Evolutionary conservation across 2,797 vertebrate genomes (phyloP).

Genomic region (Mormyrus proboscirostris): DNA sequence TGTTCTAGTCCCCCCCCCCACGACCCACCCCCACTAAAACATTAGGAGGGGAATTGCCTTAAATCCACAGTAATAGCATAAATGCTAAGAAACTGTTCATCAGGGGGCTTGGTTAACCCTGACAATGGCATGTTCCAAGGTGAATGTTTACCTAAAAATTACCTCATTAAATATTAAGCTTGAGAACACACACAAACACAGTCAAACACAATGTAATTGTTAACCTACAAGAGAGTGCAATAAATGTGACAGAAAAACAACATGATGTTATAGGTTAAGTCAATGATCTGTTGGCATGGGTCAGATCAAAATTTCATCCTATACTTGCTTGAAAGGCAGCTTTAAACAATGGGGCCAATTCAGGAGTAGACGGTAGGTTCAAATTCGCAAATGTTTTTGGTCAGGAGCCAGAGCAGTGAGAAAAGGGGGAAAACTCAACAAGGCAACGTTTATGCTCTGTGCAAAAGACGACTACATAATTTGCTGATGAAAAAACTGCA

Average conservation of each 20-base stretch:
- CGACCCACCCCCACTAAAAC: background rate
- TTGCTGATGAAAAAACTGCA: background rate
- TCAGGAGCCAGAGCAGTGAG: background rate
- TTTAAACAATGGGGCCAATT: background rate
- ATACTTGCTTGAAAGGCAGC: background rate
- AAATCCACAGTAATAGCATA: background rate
- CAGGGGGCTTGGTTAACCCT: background rate
- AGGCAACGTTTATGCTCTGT: background rate
- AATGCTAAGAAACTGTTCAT: background rate
- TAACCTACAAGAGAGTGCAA: background rate
- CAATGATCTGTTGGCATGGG: background rate
- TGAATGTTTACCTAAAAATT: conserved; percentile 1
- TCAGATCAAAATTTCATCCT: background rate
- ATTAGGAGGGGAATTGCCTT: background rate
- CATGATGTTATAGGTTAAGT: background rate
- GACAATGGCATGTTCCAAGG: background rate
- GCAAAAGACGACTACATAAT: background rate
- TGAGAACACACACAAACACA: background rate
- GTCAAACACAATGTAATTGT: background rate
- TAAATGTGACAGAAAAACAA: conserved; percentile 13
- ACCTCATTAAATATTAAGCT: conserved; percentile 16
- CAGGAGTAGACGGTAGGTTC: background rate
- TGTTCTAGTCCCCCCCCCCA: background rate
- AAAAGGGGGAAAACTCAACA: background rate
- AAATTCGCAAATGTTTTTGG: background rate